Conservation (phyloP, 2,113 vertebrate genomes). For the Pholis gunnellus region DNA sequence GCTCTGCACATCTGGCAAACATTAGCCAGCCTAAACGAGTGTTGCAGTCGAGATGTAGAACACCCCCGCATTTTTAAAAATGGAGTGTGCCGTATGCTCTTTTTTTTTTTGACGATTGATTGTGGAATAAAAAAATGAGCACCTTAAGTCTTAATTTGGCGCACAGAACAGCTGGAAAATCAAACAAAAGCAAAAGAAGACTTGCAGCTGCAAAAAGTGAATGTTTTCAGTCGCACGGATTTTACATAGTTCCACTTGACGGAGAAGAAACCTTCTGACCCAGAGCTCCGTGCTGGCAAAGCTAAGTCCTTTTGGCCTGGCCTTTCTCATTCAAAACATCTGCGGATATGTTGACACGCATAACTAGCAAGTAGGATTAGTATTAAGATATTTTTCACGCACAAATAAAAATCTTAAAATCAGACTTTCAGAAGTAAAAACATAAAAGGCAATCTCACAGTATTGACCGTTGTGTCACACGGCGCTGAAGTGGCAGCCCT, state of each 20-base stretch:
- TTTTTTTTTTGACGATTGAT: slow-evolving; percentile 69
- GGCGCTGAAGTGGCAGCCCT: neutral
- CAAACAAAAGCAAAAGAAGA: slow-evolving; percentile 62
- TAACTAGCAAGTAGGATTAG: slow-evolving; percentile 6
- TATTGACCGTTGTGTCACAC: neutral
- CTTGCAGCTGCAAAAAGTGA: slow-evolving; percentile 53
- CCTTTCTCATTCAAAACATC: slow-evolving; percentile 67
- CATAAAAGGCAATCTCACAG: neutral
- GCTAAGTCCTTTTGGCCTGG: slow-evolving; percentile 41
- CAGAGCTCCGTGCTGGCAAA: slow-evolving; percentile 51
- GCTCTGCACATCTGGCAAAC: slow-evolving; percentile 80
- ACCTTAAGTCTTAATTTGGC: slow-evolving; percentile 71
- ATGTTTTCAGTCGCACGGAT: slow-evolving; percentile 46
- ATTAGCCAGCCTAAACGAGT: slow-evolving; percentile 75
- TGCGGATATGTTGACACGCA: slow-evolving; percentile 52
- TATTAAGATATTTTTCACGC: slow-evolving; percentile 14
- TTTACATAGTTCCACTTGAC: slow-evolving; percentile 56
- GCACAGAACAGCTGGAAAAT: slow-evolving; percentile 51
- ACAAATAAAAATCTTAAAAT: slow-evolving; percentile 5
- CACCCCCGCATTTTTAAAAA: slow-evolving; percentile 77
- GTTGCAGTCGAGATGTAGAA: slow-evolving; percentile 76
- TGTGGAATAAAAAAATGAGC: slow-evolving; percentile 69
- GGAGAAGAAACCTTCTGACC: slow-evolving; percentile 68
- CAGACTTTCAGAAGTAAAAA: slow-evolving; percentile 7
- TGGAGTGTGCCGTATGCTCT: slow-evolving; percentile 39